Conservation (phyloP, 2,888 invertebrate species). For the Eupsilia transversa region DNA sequence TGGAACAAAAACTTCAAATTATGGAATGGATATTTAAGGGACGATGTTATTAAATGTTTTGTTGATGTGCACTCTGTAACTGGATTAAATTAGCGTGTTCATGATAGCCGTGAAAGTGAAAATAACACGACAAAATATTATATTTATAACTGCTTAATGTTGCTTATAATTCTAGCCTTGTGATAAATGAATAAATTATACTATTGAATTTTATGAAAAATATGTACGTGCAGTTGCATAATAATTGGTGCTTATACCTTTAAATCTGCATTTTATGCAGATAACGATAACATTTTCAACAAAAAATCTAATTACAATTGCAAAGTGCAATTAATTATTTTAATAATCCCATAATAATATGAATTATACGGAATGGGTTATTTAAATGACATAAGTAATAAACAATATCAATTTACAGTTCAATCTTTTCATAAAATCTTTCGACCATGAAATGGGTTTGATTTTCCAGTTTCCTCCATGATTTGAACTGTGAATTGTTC, state of each 20-base stretch:
- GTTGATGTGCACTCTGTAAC: constrained; percentile 42
- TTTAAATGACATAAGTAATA: not conserved
- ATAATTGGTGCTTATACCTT: constrained; percentile 23
- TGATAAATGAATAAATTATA: not conserved
- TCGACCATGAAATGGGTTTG: not conserved
- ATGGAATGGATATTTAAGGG: constrained; percentile 60
- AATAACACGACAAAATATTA: not conserved
- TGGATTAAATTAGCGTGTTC: constrained; percentile 42
- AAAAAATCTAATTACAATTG: constrained; percentile 49
- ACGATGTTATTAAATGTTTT: constrained; percentile 56
- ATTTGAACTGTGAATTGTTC: not conserved
- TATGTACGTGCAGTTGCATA: constrained; percentile 5
- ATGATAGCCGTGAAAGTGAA: constrained; percentile 17
- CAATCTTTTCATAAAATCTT: not conserved
- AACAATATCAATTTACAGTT: not conserved
- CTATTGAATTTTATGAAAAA: not conserved
- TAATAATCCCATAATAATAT: constrained; percentile 21
- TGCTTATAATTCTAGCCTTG: not conserved
- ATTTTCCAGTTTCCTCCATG: not conserved
- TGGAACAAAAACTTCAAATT: constrained; percentile 63
- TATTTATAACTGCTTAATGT: no score
- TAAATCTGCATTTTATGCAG: constrained; percentile 32
- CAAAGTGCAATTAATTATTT: constrained; percentile 44
- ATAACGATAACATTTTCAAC: constrained; percentile 27
- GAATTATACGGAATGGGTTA: constrained; percentile 12